phyloP scores from a whole-genome alignment of 2,113 vertebrate genomes.

The Seriola dumerili region DNA sequence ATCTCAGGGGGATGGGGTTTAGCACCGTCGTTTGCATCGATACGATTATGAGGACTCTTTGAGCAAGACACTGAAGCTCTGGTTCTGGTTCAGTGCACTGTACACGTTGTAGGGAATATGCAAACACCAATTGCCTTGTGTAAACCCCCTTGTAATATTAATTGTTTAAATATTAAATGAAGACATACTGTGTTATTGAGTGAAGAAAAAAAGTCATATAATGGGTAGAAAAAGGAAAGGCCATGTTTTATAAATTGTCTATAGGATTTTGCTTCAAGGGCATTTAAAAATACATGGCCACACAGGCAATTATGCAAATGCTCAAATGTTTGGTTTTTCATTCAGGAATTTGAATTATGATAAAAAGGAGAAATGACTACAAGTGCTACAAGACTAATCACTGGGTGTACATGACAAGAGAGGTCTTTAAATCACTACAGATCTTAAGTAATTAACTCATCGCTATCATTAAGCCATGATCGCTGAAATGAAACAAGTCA shows the following conservation, averaged over 20 bases:
- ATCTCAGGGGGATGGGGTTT: not conserved
- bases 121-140: not conserved
- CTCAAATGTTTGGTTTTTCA: slow-evolving; percentile 49
- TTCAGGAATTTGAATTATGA: slow-evolving; percentile 47
- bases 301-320: slow-evolving; percentile 34
- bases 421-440: slow-evolving; percentile 65
- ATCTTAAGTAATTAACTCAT: slow-evolving; percentile 74
- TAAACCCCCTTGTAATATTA: slow-evolving; percentile 12
- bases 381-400: slow-evolving; percentile 47
- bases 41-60: not conserved
- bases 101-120: not conserved
- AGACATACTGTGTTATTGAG: not conserved
- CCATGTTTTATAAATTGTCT: slow-evolving; percentile 19
- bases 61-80: not conserved
- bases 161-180: not conserved
- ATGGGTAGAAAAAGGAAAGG: not conserved
- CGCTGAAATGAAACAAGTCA: slow-evolving; percentile 68
- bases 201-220: not conserved
- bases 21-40: not conserved
- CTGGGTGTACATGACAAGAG: slow-evolving; percentile 35
- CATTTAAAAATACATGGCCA: slow-evolving; percentile 32
- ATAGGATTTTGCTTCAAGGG: not conserved
- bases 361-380: slow-evolving; percentile 32
- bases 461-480: slow-evolving; percentile 68
- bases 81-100: not conserved